These are phyloP conservation scores for Dendrocopos noguchii DNA, from an alignment of 2,113 vertebrate species.

Conservation along the genomic window DNA sequence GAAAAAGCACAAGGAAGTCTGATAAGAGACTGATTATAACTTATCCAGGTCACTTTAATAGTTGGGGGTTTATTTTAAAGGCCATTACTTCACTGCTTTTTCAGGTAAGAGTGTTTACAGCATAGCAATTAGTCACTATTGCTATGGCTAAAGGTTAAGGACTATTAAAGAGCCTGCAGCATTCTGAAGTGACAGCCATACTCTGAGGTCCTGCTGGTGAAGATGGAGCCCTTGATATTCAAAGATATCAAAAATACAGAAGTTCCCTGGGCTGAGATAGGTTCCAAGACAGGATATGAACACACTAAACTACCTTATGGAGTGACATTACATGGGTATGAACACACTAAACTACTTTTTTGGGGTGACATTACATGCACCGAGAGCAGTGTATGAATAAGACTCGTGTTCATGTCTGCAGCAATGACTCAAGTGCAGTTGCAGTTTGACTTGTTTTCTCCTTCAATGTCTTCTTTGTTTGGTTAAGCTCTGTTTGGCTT, in stretches of 20 bases:
- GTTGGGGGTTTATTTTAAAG: background rate
- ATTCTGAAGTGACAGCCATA: background rate
- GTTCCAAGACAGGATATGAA: background rate
- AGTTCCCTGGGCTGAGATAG: background rate
- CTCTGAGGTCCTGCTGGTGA: background rate
- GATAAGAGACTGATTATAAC: background rate
- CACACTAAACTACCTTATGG: background rate
- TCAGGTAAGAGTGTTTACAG: background rate
- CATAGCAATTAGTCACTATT: background rate
- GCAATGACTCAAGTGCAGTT: conserved; percentile 19
- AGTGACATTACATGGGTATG: background rate
- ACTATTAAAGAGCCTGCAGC: background rate
- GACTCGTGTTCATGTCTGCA: background rate
- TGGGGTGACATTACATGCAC: background rate
- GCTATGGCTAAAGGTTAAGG: background rate
- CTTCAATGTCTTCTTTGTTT: conserved; percentile 51
- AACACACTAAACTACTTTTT: background rate
- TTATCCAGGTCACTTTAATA: background rate
- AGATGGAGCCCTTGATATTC: background rate
- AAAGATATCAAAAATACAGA: background rate
- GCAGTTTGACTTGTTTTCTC: conserved; percentile 36
- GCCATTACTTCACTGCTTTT: background rate
- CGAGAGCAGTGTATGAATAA: background rate
- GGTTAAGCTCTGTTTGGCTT: conserved; percentile 35
- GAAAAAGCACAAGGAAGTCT: background rate